Base-by-base conservation (phyloP, 2,797 vertebrate species). In the Oceanodroma leucorhoa region DNA sequence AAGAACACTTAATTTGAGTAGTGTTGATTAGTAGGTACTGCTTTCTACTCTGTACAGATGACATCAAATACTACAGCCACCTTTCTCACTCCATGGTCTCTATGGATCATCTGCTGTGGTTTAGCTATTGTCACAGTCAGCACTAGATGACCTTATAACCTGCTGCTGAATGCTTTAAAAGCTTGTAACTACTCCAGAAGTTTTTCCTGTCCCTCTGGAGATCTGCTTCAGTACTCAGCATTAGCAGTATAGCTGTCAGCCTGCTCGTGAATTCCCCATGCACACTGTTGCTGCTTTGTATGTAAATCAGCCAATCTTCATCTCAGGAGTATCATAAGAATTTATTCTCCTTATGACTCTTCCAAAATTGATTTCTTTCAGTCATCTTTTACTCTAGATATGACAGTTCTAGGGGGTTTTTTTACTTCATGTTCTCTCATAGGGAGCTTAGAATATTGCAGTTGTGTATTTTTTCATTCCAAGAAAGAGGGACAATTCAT, bases 211-310 rank as follows among this genome's bases (percentile, higher is more conserved):
- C 43, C 43, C 62, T 53, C 57, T 41, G 45, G 50, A 73, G 75
- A 51, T 16, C 21, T 73, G 32, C 43, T 70, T 61, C 53, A 45
- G 71, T 48, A 3, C 43, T 40, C 0, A 0, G 60, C 22, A 5
- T 23, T 6, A 53, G 90, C 83, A 38, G 50, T 13, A 26, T 1
- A 4, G 48, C 83, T 48, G 23, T 11, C 53, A 32, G 75, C 60
- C 75, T 48, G 79, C 45, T 45, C 0, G 0, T 4, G 17, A 46
- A 38, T n/a, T 22, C 32, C 32, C 20, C 62, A 5, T 2, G 2
- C 57, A 11, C 0, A 0, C 76, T 77, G 24, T 27, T 4, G 10
- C 86, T 90, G 61, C 81, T 79, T 29, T 65, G 3, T 24, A 10
- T 29, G 66, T 55, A 38, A 30, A 58, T 53, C 71, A 51, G 19